phyloP scores from a whole-genome alignment of 2,113 vertebrate species.

The Danionella cerebrum region DNA sequence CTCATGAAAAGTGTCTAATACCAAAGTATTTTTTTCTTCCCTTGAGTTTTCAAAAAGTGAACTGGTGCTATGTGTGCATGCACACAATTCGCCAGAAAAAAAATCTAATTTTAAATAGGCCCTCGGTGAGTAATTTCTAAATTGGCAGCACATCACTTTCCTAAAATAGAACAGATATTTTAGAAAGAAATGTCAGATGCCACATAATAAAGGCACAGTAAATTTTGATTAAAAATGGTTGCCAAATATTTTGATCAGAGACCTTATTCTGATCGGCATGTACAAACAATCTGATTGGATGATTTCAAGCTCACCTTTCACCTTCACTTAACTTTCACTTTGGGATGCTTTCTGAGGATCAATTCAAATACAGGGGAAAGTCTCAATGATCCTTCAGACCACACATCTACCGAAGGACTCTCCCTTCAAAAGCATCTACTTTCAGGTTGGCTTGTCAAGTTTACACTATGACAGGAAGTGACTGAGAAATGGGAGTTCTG shows the following conservation, averaged over 20 bases:
- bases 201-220: background rate
- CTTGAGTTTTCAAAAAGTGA: too few species aligned
- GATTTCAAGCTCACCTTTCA: background rate
- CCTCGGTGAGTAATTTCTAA: too few species aligned
- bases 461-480: background rate
- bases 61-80: too few species aligned
- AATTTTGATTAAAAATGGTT: background rate
- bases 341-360: constrained; percentile 3
- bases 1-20: too few species aligned
- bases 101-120: too few species aligned
- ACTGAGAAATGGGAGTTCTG: constrained; percentile 5
- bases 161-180: background rate
- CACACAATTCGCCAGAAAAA: too few species aligned
- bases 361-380: background rate
- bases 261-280: too few species aligned
- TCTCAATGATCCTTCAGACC: background rate
- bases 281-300: too few species aligned
- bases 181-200: background rate
- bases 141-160: too few species aligned
- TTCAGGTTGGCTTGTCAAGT: background rate
- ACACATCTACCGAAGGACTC: background rate
- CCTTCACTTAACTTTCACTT: background rate
- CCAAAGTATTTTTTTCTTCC: too few species aligned
- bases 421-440: background rate
- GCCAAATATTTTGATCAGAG: background rate